These are phyloP conservation scores for Drosophila mimica DNA, from an alignment of 2,888 invertebrate species.

Conservation along the genomic window DNA sequence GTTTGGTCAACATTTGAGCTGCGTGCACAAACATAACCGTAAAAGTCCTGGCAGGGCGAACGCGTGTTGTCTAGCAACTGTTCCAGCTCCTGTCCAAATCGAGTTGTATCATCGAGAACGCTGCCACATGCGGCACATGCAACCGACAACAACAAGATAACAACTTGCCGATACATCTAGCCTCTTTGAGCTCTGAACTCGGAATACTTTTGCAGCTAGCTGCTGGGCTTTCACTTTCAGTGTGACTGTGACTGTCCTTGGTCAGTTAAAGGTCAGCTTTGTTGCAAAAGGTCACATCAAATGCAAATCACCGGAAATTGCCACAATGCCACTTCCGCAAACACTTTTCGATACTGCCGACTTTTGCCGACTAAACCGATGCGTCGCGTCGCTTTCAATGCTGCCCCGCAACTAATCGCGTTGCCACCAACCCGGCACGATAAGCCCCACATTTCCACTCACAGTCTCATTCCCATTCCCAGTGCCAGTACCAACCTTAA, in stretches of 20 bases:
- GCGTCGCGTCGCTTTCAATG: slow-evolving; percentile 36
- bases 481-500: background rate
- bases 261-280: slow-evolving; percentile 25
- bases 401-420: slow-evolving; percentile 64
- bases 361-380: slow-evolving; percentile 25
- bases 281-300: slow-evolving; percentile 28
- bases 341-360: slow-evolving; percentile 36
- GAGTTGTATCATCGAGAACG: slow-evolving; percentile 71
- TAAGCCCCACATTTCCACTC: slow-evolving; percentile 30
- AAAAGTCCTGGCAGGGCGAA: slow-evolving; percentile 82
- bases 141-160: slow-evolving; percentile 20
- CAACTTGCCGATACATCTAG: slow-evolving; percentile 44
- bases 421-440: slow-evolving; percentile 33
- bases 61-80: slow-evolving; percentile 69
- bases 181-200: slow-evolving; percentile 24
- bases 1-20: slow-evolving; percentile 61
- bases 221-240: slow-evolving; percentile 19
- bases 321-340: slow-evolving; percentile 41
- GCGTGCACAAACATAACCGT: slow-evolving; percentile 79
- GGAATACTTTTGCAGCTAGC: slow-evolving; percentile 32
- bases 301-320: slow-evolving; percentile 47
- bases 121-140: slow-evolving; percentile 23
- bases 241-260: slow-evolving; percentile 26
- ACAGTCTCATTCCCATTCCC: background rate
- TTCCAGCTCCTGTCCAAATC: slow-evolving; percentile 75